Base-by-base conservation (phyloP, 2,888 invertebrate genomes). In the Syritta pipiens region DNA sequence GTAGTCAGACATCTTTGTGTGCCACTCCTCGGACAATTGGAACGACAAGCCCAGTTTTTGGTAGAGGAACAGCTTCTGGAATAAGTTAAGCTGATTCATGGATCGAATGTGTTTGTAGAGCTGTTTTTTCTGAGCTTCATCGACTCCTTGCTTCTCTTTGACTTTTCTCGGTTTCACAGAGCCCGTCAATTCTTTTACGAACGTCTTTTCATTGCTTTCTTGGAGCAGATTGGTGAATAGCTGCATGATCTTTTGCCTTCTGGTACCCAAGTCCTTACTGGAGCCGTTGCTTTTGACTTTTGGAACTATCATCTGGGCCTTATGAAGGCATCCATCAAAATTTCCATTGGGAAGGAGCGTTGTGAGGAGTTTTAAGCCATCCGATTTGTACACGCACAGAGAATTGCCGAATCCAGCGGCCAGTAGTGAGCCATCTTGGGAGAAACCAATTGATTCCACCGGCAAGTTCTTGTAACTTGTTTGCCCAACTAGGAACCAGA, bases 401-500 rank as follows among this genome's bases (percentile, higher is more conserved):
- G 91, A 90, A 17, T 91, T 89, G 22, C 90, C 92, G 88, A 93
- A 95, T 6, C 92, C 92, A 9, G 93, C 93, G 3, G 92, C 94
- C 37, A 96, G 85, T 19, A 95, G 85, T 0, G 95, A 94, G n/a
- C 94, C 94, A 87, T 96, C 95, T 67, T 91, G 89, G 0, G 94
- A 93, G 87, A 95, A 95, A 42, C 90, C 90, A 1, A 92, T 89
- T 35, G 91, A 90, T 14, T 90, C 89, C 17, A 93, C 90, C 0
- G 90, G 86, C 12, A 92, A 85, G 81, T 92, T 89, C 53, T 92
- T 90, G 83, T 93, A 95, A 67, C 89, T 91, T 0, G 92, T 92
- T 17, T 91, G 89, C 22, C 91, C 91, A 26, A 91, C 90, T 85
- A 94, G 94, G 67, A 86, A 89, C 95, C 95, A 95, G 71, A 90